Base-by-base conservation (phyloP, 92 coral and sea anemone species). In the Desmophyllum pertusum region DNA sequence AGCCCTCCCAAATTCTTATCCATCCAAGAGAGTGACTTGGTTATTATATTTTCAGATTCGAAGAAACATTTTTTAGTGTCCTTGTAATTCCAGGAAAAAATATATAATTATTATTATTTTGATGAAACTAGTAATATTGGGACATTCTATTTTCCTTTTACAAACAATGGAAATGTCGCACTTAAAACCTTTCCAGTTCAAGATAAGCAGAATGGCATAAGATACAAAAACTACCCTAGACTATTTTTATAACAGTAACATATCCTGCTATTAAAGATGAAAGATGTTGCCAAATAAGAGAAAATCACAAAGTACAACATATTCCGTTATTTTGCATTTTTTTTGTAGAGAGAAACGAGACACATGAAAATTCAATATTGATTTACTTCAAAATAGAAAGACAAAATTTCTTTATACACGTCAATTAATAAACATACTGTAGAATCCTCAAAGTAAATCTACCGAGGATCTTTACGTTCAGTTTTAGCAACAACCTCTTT, bases 31-130 rank as follows among this genome's bases (percentile, higher is more conserved):
- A n/a, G n/a, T n/a, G n/a, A n/a, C n/a, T n/a, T n/a, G n/a, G n/a
- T n/a, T n/a, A n/a, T 13, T 52, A 52, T 15, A 75, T 50, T 35
- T 27, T 57, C 67, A 52, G 25, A 53, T 31, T 76, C 53, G 80
- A 35, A 23, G 80, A 77, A 61, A 41, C 52, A 62, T 38, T 23
- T 38, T 77, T 59, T 38, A 9, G n/a, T 61, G 81, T 39, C 43
- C 50, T 13, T 59, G 81, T 59, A 59, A 77, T 41, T 39, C 39
- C 81, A 59, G 71, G 4, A 61, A 30, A 71, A 43, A 76, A 76
- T 41, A 72, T 42, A 43, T 72, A 23, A 72, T 30, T 72, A 41
- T 27, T 66, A 72, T 30, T 72, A 41, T 27, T 66, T 35, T 18
- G 10, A 66, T 33, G 41, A 66, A 72, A 43, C 77, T 72, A 11